Evolutionary conservation across 2,113 vertebrate genomes (phyloP), one percentile per base, ranked within the genome.

Genomic region (Phrynosoma platyrhinos): DNA sequence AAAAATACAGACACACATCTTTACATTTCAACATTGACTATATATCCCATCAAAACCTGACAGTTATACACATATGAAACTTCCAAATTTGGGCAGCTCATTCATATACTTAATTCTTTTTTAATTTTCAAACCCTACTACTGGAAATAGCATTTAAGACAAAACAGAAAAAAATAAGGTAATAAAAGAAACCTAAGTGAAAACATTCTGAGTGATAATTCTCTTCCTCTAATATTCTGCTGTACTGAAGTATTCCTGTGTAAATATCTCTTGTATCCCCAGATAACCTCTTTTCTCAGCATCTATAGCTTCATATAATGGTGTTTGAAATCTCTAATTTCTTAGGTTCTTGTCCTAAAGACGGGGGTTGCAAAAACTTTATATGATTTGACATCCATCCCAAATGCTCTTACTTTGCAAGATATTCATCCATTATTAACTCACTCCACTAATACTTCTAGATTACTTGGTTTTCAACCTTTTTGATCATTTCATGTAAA

Each of bases 301-400:
- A 16, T 30, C 13, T 36, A 1, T 13, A 55, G 68, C 32, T 23
- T 68, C 58, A 68, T 77, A 27, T 6, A 84, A 89, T 36, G 1
- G 25, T 18, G 84, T 71, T 47, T 53, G 86, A 58, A 40, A 30
- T 68, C n/a, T 72, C 32, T 12, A 58, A 69, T 90, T 93, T 40
- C 53, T 90, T 78, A 71, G 79, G 30, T 62, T 79, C 16, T 53
- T 77, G 66, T 79, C 21, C 40, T 32, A 87, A 80, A 21, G 74
- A 71, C 23, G 7, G 30, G 9, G 10, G 21, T 36, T 30, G 14
- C 21, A 84, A 27, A 27, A 71, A 23, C 18, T 89, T 81, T 9
- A 84, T 27, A 42, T 87, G 53, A 77, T 16, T 87, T 90, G 42
- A 79, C 79, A 42, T 47, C 82, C 4, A 68, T 75, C 23, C 80